Conservation (phyloP, 1,140 invertebrate species). For the Antheraea pernyi region DNA sequence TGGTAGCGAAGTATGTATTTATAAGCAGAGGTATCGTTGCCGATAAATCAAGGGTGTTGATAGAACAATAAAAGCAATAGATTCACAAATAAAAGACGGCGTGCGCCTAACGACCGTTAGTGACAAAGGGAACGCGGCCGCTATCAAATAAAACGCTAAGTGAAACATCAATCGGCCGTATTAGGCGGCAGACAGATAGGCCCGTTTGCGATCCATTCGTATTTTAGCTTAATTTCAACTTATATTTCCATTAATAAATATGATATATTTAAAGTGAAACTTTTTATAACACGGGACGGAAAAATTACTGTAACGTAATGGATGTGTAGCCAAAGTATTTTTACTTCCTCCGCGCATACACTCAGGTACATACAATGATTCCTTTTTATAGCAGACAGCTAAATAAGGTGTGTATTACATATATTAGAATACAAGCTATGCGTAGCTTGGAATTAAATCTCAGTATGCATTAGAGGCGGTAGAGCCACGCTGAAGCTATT, state of each 20-base stretch:
- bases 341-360: too few relatives aligned
- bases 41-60: slow-evolving; percentile 1
- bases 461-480: too few relatives aligned
- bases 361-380: too few relatives aligned
- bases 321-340: too few relatives aligned
- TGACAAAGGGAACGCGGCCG: slow-evolving; percentile 9
- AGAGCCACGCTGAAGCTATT: too few relatives aligned
- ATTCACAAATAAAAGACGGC: slow-evolving; percentile 5
- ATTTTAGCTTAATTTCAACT: not conserved
- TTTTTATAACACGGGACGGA: too few relatives aligned
- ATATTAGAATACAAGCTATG: too few relatives aligned
- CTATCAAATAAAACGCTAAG: slow-evolving; percentile 6
- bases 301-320: too few relatives aligned
- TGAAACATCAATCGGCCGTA: slow-evolving; percentile 6
- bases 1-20: not conserved
- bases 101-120: slow-evolving; percentile 5
- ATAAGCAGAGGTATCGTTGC: not conserved
- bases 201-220: not conserved
- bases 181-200: not conserved
- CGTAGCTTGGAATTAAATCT: too few relatives aligned
- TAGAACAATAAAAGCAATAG: slow-evolving; percentile 9
- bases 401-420: too few relatives aligned
- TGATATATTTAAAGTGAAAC: not conserved
- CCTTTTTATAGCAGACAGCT: too few relatives aligned
- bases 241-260: not conserved